Evolutionary conservation across 1,140 invertebrate species (phyloP), one percentile per base, ranked within the genome.

Genomic region (Harpegnathos saltator): DNA sequence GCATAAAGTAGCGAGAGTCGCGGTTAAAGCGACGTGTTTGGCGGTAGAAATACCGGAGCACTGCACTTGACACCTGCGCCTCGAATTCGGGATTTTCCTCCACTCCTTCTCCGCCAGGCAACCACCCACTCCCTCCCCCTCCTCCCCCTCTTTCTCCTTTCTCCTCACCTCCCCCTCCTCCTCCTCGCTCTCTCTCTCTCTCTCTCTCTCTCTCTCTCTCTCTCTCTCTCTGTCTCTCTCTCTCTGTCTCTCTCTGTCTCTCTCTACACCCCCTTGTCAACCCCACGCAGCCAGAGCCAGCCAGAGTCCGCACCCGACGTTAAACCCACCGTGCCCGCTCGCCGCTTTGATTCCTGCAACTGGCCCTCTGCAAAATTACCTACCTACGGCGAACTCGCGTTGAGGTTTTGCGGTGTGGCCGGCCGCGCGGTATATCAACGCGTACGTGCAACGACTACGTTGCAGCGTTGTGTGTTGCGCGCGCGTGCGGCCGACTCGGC

Each of bases 401-500:
- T 86, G 88, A 89, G 88, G 87, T 87, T 89, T 87, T 89, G 88
- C 77, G 88, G 88, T 89, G 50, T 61, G 59, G 56, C 87, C 74
- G 77, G 80, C 83, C 83, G 54, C 78, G 77, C 63, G 71, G 50
- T 62, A 75, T 75, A 75, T 82, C 71, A 75, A 82, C 38, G 65
- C 61, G 50, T 81, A 44, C 38, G 38, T 80, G 48, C 65, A 22
- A 78, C 74, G 56, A 17, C 38, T 24, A 52, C 59, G 81, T 22
- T 52, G 73, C 54, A 44, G 58, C 58, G n/a, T n/a, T n/a, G 72
- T 14, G 63, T 5, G n/a, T 38, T 59, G 71, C 71, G 82, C 65
- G 81, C 71, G 81, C 50, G 82, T 80, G 84, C 82, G 65, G 82
- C 82, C 69, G 84, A 86, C 83, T 87, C 85, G 71, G 87, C 85